Evolutionary conservation across 2,888 invertebrate species (phyloP).

Genomic region (Zelleria hepariella): DNA sequence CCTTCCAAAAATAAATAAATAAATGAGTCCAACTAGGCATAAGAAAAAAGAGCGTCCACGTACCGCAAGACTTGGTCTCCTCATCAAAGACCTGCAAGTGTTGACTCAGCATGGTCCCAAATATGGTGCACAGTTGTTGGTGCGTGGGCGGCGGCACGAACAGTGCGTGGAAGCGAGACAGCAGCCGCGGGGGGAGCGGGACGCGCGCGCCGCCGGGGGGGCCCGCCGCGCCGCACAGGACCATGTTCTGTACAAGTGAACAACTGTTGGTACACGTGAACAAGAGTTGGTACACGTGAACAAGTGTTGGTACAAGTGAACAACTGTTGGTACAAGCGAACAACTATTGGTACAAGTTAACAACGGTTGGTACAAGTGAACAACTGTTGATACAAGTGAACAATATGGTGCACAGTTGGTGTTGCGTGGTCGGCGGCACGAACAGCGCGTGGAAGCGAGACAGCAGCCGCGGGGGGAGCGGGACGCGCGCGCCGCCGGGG

Average conservation of each 20-base stretch:
- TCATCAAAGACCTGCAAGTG: constrained; percentile 83
- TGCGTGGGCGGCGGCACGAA: constrained; percentile 76
- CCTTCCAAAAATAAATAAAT: too few relatives aligned
- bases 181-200: constrained; percentile 81
- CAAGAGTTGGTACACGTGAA: too few relatives aligned
- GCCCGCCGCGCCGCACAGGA: constrained; percentile 85
- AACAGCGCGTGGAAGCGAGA: constrained; percentile 87
- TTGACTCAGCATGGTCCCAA: constrained; percentile 86
- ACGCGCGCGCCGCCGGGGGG: constrained; percentile 91
- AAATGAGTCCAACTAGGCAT: too few relatives aligned
- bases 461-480: constrained; percentile 82
- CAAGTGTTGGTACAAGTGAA: too few relatives aligned
- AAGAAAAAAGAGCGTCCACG: constrained; percentile 18
- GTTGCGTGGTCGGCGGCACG: constrained; percentile 76
- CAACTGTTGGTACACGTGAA: too few relatives aligned
- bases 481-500: constrained; percentile 88
- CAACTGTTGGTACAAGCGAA: too few relatives aligned
- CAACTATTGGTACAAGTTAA: too few relatives aligned
- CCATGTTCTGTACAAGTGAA: constrained; percentile 83
- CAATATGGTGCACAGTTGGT: constrained; percentile 85
- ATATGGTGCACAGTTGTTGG: constrained; percentile 83
- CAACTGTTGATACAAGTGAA: too few relatives aligned
- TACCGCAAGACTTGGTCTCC: constrained; percentile 81
- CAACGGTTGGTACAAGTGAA: too few relatives aligned
- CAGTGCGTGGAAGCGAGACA: constrained; percentile 88